Conservation (phyloP, 2,797 vertebrate species). For the Ctenopoma kingsleyae region DNA sequence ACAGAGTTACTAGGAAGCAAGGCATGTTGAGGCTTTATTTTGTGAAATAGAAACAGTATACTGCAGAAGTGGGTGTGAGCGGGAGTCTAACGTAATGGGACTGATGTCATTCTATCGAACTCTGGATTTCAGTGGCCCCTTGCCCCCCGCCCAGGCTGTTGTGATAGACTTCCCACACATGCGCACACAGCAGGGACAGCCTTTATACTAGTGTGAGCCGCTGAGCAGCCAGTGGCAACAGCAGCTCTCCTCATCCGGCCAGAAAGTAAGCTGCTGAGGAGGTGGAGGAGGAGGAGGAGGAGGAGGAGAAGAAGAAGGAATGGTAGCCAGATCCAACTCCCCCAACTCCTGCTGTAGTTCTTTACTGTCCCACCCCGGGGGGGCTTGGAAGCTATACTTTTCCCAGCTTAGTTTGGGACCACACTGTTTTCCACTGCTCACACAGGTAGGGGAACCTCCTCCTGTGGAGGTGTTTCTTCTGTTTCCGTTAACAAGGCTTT, state of each 20-base stretch:
- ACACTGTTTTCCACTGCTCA: slow-evolving; percentile 31
- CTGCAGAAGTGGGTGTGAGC: slow-evolving; percentile 6
- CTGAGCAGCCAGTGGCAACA: slow-evolving; percentile 47
- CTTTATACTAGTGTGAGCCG: slow-evolving; percentile 46
- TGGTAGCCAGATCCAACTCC: slow-evolving; percentile 51
- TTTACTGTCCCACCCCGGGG: slow-evolving; percentile 31
- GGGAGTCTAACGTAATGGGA: slow-evolving; percentile 8
- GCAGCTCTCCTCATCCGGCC: slow-evolving; percentile 42
- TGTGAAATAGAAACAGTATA: background rate
- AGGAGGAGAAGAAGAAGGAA: slow-evolving; percentile 55
- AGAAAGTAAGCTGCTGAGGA: slow-evolving; percentile 48
- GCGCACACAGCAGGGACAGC: slow-evolving; percentile 58
- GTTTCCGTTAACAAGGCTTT: slow-evolving; percentile 30
- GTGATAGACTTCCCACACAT: slow-evolving; percentile 75
- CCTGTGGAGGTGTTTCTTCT: slow-evolving; percentile 26
- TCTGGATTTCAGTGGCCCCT: slow-evolving; percentile 40
- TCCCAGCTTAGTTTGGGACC: slow-evolving; percentile 56
- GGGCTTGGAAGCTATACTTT: slow-evolving; percentile 53
- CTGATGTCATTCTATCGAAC: slow-evolving; percentile 57
- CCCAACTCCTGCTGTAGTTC: slow-evolving; percentile 44
- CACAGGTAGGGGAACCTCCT: slow-evolving; percentile 73
- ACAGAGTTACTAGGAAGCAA: background rate
- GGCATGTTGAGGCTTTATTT: background rate
- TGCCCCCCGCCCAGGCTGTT: slow-evolving; percentile 52
- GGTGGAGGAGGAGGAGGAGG: slow-evolving; percentile 37